Evolutionary conservation across 2,113 vertebrate species (phyloP).

Genomic region (Nycticryphes semicollaris): DNA sequence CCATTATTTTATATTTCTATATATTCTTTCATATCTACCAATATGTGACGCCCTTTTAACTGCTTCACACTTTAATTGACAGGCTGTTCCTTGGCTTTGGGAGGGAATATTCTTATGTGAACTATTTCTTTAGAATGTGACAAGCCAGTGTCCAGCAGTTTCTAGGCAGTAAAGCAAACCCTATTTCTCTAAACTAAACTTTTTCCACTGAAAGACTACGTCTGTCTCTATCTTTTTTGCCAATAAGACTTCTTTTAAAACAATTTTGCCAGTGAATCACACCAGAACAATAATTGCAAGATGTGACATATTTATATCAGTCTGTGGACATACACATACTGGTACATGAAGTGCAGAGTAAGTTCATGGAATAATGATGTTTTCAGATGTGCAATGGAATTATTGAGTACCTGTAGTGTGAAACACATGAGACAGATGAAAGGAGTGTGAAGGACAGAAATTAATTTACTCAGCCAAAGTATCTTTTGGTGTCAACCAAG

Average conservation of each 20-base stretch:
- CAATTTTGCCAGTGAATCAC: not conserved
- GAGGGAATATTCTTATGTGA: not conserved
- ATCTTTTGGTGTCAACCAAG: not conserved
- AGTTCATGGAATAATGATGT: not conserved
- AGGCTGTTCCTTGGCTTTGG: no score
- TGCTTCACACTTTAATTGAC: not conserved
- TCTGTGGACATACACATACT: not conserved
- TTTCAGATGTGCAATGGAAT: not conserved
- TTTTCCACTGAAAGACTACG: not conserved
- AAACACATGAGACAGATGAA: not conserved
- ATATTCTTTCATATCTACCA: not conserved
- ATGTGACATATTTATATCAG: not conserved
- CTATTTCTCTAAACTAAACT: not conserved
- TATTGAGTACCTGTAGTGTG: not conserved
- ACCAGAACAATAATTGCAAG: no score
- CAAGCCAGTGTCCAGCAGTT: not conserved
- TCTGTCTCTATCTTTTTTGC: not conserved
- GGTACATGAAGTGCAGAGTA: not conserved
- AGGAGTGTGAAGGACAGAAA: not conserved
- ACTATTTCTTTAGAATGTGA: not conserved
- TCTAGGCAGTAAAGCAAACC: not conserved
- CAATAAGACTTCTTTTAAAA: not conserved
- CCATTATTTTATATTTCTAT: not conserved
- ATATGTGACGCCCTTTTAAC: not conserved
- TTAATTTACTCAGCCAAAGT: not conserved